Evolutionary conservation across 2,797 vertebrate species (phyloP), one percentile per base, ranked within the genome.

Genomic region (Merluccius polli): DNA sequence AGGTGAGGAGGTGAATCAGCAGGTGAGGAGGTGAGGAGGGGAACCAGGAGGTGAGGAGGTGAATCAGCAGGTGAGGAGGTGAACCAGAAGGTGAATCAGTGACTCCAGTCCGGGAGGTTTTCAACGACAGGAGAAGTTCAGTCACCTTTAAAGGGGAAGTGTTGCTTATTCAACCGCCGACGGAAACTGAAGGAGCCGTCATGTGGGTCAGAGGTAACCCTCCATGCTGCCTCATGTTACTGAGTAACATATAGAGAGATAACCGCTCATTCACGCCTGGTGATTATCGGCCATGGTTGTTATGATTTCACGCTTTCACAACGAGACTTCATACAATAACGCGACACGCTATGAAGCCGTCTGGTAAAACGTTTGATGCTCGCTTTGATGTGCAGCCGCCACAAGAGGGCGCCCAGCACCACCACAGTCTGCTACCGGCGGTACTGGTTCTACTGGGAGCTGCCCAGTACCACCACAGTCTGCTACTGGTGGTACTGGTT

Each of bases 71-170:
- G 41, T 15, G 3, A 44, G 41, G 41, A 44, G 15, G 41, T 16
- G 41, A 44, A 38, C 9, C 36, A 4, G 1, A 15, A 48, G 15
- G 44, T 48, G 4, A 48, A 18, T 18, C 16, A 7, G 38, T 41
- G 16, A 41, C 38, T 15, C 2, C 4, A 12, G 13, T 41, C 11
- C 38, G 38, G 38, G 44, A 48, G 44, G 44, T 48, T n/a, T 48
- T 48, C 1, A 59, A 59, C 52, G 18, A n/a, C 52, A n/a, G 52
- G n/a, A 15, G 52, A 59, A 59, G 52, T 84, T 85, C 86, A 33
- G 88, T 82, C 74, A 10, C 18, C 10, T 9, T 86, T 86, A 87
- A 88, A 88, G 84, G 71, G 73, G 16, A 35, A 73, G 79, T 72
- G 86, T 32, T 79, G 80, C 81, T 29, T 88, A 21, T 88, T 88